Conservation (phyloP, 1,140 invertebrate genomes). For the Steinernema khuongi region DNA sequence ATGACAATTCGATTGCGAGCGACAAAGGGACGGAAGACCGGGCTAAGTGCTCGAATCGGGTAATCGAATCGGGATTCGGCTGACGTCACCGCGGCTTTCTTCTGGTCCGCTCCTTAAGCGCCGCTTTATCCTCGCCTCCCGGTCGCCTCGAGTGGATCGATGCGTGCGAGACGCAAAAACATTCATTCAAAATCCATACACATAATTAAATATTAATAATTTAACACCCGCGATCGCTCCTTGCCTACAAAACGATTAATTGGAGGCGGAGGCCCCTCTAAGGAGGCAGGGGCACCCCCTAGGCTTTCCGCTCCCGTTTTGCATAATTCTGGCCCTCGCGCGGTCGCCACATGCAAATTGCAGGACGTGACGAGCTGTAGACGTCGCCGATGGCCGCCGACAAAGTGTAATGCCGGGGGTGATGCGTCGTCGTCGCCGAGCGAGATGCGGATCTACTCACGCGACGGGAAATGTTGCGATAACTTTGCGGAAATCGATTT, state of each 20-base stretch:
- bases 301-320: neutral
- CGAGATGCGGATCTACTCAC: neutral
- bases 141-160: neutral
- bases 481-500: constrained; percentile 11
- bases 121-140: neutral
- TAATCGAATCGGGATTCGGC: neutral
- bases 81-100: neutral
- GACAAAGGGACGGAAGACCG: neutral
- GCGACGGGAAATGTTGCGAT: neutral
- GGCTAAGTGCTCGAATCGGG: constrained; percentile 4
- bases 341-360: neutral
- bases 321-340: neutral
- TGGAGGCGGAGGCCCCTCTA: no score
- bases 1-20: neutral
- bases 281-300: no score
- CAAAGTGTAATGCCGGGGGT: neutral
- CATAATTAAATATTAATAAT: constrained; percentile 2
- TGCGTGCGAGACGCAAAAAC: neutral
- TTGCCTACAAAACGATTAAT: neutral
- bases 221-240: neutral
- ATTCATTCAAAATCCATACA: constrained; percentile 11
- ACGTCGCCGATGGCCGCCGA: neutral
- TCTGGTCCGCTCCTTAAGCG: neutral
- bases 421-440: neutral
- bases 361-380: neutral